phyloP scores from a whole-genome alignment of 2,797 vertebrate genomes.

The Sebastiscus albofasciatus region DNA sequence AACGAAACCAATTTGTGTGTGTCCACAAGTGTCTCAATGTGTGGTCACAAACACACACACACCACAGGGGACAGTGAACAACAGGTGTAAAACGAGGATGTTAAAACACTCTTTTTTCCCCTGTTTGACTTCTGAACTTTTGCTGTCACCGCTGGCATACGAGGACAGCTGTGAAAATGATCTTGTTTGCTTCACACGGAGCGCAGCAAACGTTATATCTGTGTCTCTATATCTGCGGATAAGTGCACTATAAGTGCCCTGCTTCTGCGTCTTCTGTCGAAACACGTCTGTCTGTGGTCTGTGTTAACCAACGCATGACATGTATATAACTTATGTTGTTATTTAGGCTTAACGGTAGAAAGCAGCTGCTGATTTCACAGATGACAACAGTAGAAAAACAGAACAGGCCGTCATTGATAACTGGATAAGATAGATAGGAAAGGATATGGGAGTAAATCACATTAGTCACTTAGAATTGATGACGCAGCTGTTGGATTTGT shows the following conservation, averaged over 20 bases:
- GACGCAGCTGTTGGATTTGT: constrained; percentile 41
- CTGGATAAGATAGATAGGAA: neutral
- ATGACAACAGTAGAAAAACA: constrained; percentile 3
- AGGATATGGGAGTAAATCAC: constrained; percentile 37
- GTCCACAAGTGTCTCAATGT: constrained; percentile 11
- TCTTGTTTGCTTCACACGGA: constrained; percentile 16
- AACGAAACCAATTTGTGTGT: neutral
- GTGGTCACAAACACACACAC: constrained; percentile 23
- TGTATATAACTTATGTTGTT: neutral
- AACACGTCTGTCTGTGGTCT: neutral
- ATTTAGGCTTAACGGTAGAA: neutral
- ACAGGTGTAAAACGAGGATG: constrained; percentile 69
- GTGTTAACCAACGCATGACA: neutral
- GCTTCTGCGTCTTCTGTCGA: neutral
- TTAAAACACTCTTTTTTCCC: constrained; percentile 17
- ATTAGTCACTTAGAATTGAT: constrained; percentile 25
- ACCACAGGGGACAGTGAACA: constrained; percentile 37
- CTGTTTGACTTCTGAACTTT: constrained; percentile 59
- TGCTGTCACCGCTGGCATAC: constrained; percentile 43
- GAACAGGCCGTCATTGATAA: constrained; percentile 24
- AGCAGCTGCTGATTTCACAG: constrained; percentile 49
- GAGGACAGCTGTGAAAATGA: constrained; percentile 69
- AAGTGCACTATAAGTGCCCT: neutral
- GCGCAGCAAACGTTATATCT: neutral
- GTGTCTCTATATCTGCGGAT: neutral